phyloP scores from a whole-genome alignment of 2,113 vertebrate species.

The Stegastes partitus region DNA sequence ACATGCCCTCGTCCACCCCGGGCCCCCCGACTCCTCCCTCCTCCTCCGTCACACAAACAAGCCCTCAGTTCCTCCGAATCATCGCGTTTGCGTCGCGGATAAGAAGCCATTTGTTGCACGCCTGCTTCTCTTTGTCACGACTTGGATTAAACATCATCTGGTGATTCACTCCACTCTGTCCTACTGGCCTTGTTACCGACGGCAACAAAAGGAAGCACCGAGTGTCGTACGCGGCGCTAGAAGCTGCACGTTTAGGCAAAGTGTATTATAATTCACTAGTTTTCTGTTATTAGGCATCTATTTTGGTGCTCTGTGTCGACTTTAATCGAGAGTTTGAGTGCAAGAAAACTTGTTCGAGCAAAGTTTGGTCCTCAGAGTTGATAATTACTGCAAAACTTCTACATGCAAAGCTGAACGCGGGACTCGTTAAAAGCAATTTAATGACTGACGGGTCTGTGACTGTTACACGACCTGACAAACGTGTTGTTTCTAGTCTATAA shows the following conservation, averaged over 20 bases:
- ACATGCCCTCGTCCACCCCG: constrained; percentile 46
- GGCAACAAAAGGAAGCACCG: constrained; percentile 29
- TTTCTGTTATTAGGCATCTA: background rate
- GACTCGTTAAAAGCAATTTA: no score
- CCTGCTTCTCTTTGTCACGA: constrained; percentile 39
- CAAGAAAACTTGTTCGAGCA: no score
- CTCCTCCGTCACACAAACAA: constrained; percentile 5
- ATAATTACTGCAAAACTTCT: no score
- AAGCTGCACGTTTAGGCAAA: background rate
- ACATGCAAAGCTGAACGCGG: no score
- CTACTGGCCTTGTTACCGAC: constrained; percentile 53
- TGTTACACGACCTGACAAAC: no score
- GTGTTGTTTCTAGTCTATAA: no score
- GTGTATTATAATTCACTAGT: background rate
- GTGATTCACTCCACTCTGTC: constrained; percentile 54
- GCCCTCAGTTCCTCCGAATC: background rate
- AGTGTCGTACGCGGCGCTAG: constrained; percentile 10
- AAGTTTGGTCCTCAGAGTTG: no score
- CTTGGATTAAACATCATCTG: constrained; percentile 29
- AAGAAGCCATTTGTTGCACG: background rate
- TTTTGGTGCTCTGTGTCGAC: background rate
- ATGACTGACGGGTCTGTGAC: no score
- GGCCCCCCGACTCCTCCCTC: constrained; percentile 20
- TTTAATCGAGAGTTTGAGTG: no score
- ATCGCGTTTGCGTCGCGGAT: constrained; percentile 1